Evolutionary conservation across 2,113 vertebrate species (phyloP), one percentile per base, ranked within the genome.

Genomic region (Lasiurus borealis): DNA sequence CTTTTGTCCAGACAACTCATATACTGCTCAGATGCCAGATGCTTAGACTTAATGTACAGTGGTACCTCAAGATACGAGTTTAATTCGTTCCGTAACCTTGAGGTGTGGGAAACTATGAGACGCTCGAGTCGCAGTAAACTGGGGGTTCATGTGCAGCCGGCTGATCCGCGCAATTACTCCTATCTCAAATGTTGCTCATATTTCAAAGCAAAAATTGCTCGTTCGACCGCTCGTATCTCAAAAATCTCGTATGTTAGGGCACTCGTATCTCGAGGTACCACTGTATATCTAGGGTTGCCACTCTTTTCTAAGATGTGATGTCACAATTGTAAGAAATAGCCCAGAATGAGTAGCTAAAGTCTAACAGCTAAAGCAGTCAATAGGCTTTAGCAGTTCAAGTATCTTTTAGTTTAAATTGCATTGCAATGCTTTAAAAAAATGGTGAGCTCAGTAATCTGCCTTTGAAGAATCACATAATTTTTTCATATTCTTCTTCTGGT

Each of bases 331-430:
- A 93, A 85, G 52, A 82, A 91, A 88, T 82, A 94, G 71, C 64
- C 29, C 54, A 91, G 18, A 94, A 73, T 18, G 31, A 14, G 23
- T 85, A 95, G 46, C 69, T 94, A 83, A 96, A 95, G 18, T 62
- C 80, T 88, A 90, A 85, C 10, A 73, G 10, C 29, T 50, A 96
- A 88, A 88, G 48, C 29, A 96, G 91, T 90, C 62, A 95, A 57
- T 71, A 78, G 27, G 23, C 23, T 83, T 95, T 91, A 93, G 54
- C 10, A 25, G 19, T 7, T 93, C 7, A 3, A 95, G 12, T 95
- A 82, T 87, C 68, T 96, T 96, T 95, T 76, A 75, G 44, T 27
- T 91, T 88, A 91, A 91, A 94, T 83, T 80, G 54, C 46, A 71
- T 50, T 92, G 31, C 23, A 93, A 40, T 80, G 34, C 23, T 93